Conservation (phyloP, 2,113 vertebrate species). For the Acrocephalus arundinaceus region DNA sequence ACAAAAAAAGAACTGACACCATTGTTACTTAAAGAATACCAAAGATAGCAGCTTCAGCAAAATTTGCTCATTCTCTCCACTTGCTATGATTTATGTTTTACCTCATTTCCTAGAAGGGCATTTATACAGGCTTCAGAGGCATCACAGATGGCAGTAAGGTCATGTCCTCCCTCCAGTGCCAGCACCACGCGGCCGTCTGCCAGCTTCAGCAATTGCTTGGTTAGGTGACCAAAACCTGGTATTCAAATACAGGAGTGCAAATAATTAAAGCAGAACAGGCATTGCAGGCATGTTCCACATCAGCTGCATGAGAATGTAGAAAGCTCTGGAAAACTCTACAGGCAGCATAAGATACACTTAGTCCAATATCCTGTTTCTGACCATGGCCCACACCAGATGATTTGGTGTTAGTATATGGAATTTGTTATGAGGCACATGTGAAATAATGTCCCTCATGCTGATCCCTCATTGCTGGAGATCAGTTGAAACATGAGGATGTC, state of each 20-base stretch:
- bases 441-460: neutral
- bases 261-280: constrained; percentile 47
- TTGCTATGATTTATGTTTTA: constrained; percentile 52
- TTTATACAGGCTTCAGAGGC: constrained; percentile 81
- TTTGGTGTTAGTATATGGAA: neutral
- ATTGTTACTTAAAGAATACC: neutral
- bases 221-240: constrained; percentile 78
- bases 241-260: constrained; percentile 57
- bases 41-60: neutral
- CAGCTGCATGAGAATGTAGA: neutral
- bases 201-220: constrained; percentile 78
- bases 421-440: neutral
- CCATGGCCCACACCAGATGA: neutral
- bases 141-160: constrained; percentile 79
- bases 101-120: constrained; percentile 83
- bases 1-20: neutral
- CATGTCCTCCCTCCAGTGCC: constrained; percentile 78
- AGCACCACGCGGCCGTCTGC: constrained; percentile 72
- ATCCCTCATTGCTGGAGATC: neutral
- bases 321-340: neutral
- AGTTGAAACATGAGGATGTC: neutral
- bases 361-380: neutral
- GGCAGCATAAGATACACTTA: neutral
- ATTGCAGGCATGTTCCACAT: neutral
- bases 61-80: neutral